phyloP scores from a whole-genome alignment of 2,888 invertebrate genomes.

The Drosophila tripunctata region DNA sequence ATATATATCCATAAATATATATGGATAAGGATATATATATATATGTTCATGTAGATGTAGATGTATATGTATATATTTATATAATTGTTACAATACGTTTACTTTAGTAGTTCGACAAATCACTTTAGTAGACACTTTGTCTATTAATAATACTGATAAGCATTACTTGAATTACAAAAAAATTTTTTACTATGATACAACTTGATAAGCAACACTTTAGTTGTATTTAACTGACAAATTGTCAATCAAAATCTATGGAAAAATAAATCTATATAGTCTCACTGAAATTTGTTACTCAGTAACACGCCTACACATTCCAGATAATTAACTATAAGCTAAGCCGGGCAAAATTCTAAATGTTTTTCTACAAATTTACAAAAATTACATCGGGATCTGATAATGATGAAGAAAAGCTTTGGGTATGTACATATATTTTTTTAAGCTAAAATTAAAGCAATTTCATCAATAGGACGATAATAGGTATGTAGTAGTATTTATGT shows the following conservation, averaged over 20 bases:
- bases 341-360: neutral
- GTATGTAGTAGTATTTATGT: too few species aligned
- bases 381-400: neutral
- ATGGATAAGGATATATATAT: neutral
- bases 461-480: too few species aligned
- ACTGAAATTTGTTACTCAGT: neutral
- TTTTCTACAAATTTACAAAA: neutral
- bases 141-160: neutral
- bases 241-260: too few species aligned
- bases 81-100: too few species aligned
- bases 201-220: neutral
- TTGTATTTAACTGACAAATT: too few species aligned
- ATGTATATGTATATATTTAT: constrained; percentile 1
- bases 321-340: neutral
- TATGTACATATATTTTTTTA: neutral
- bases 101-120: too few species aligned
- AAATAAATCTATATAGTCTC: neutral
- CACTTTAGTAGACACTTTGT: too few species aligned
- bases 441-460: neutral
- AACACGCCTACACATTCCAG: constrained; percentile 1
- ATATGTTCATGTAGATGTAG: neutral
- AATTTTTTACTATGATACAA: too few species aligned
- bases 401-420: neutral
- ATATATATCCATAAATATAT: neutral
- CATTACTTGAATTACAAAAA: neutral